Evolutionary conservation across 2,113 vertebrate genomes (phyloP).

Genomic region (Boleophthalmus pectinirostris): DNA sequence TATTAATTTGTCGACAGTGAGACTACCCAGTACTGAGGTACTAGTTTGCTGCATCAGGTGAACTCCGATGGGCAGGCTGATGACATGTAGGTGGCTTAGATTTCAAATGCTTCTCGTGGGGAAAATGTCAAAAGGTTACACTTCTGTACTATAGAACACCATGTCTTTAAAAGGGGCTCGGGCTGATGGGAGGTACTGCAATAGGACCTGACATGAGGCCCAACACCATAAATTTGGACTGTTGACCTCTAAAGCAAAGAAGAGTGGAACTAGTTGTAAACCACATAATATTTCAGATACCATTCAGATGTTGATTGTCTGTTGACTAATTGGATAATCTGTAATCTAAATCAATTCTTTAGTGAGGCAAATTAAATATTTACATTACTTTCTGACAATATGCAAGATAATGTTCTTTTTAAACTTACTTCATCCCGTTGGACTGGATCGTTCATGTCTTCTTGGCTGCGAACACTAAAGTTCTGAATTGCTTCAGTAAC

Average conservation of each 20-base stretch:
- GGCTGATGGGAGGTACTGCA: conserved; percentile 17
- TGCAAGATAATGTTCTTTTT: background rate
- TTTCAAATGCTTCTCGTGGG: conserved; percentile 49
- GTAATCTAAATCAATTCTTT: background rate
- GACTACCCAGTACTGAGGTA: conserved; percentile 13
- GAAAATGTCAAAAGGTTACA: conserved; percentile 61
- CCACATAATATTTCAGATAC: background rate
- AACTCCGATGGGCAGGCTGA: conserved; percentile 28
- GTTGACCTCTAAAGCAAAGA: background rate
- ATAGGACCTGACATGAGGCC: conserved; percentile 24
- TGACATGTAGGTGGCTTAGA: conserved; percentile 37
- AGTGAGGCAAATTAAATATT: background rate
- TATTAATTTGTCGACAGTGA: conserved; percentile 36
- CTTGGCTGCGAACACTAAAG: conserved; percentile 94
- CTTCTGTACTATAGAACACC: conserved; percentile 35
- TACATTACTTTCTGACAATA: background rate
- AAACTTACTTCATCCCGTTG: conserved; percentile 73
- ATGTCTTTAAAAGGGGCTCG: conserved; percentile 34
- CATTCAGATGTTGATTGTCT: background rate
- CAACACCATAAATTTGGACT: conserved; percentile 27
- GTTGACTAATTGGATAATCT: background rate
- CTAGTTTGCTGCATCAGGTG: conserved; percentile 44
- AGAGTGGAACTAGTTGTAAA: background rate
- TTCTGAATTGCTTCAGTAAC: conserved; percentile 98
- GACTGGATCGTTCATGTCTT: conserved; percentile 93